phyloP scores from a whole-genome alignment of 2,113 vertebrate species.

The Addax nasomaculatus region DNA sequence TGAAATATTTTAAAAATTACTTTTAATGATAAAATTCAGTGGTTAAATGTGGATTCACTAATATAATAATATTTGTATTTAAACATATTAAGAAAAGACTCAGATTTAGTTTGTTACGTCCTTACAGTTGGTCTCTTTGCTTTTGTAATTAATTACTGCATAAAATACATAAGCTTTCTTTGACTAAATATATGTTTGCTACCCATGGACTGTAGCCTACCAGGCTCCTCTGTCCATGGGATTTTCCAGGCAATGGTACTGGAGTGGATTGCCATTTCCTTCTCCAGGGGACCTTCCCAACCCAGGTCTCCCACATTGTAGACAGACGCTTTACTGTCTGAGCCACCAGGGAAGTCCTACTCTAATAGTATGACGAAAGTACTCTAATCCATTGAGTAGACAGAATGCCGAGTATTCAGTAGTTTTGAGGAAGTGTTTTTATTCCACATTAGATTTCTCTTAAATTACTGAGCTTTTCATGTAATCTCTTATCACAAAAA shows the following conservation, averaged over 20 bases:
- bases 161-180: neutral
- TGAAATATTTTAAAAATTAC: neutral
- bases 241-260: no score
- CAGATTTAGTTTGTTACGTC: neutral
- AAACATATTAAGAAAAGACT: neutral
- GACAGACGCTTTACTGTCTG: no score
- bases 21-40: neutral
- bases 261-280: no score
- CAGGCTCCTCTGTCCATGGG: no score
- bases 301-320: no score
- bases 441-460: neutral
- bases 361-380: neutral
- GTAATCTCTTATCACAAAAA: neutral
- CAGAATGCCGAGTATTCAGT: neutral
- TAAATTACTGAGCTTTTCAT: neutral
- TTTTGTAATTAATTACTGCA: neutral
- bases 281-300: no score
- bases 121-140: neutral
- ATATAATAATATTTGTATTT: neutral
- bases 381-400: neutral
- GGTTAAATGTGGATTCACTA: neutral
- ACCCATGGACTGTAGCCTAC: no score
- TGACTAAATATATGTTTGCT: neutral
- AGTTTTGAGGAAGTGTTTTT: neutral
- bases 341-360: no score